Evolutionary conservation across 1,140 invertebrate species (phyloP).

Genomic region (Aleiodes sp.): DNA sequence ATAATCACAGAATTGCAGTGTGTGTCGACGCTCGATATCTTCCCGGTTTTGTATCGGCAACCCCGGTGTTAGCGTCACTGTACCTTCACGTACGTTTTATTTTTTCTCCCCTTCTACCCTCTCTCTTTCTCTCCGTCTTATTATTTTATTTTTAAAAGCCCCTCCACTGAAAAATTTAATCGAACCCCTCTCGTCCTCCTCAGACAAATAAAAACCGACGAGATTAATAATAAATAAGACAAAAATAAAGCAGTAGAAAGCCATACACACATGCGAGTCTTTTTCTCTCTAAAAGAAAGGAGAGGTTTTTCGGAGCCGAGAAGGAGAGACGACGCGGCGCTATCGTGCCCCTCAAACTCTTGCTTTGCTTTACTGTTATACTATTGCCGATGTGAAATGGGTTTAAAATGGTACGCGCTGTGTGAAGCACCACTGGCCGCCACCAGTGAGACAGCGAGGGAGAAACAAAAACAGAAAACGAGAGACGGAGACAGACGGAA

Average conservation of each 20-base stretch:
- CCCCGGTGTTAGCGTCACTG: background rate
- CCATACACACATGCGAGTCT: too few relatives aligned
- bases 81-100: background rate
- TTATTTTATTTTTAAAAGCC: background rate
- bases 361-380: background rate
- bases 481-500: background rate
- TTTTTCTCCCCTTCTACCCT: background rate
- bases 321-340: conserved; percentile 6
- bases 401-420: background rate
- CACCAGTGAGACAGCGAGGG: background rate
- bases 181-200: background rate
- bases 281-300: background rate
- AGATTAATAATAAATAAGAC: too few relatives aligned
- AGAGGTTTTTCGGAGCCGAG: background rate
- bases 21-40: conserved; percentile 8
- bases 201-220: background rate
- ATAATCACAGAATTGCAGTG: background rate
- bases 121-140: background rate
- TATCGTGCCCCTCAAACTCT: conserved; percentile 19
- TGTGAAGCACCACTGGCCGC: conserved; percentile 4
- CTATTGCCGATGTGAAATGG: conserved; percentile 3
- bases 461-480: background rate
- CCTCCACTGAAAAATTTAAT: background rate
- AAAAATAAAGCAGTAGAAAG: too few relatives aligned
- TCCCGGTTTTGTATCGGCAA: background rate